Percentiles rank a stretch among this genome's conserved stretches.
Conservation (phyloP, 2,888 invertebrate genomes). For the Phlogophora meticulosa region DNA sequence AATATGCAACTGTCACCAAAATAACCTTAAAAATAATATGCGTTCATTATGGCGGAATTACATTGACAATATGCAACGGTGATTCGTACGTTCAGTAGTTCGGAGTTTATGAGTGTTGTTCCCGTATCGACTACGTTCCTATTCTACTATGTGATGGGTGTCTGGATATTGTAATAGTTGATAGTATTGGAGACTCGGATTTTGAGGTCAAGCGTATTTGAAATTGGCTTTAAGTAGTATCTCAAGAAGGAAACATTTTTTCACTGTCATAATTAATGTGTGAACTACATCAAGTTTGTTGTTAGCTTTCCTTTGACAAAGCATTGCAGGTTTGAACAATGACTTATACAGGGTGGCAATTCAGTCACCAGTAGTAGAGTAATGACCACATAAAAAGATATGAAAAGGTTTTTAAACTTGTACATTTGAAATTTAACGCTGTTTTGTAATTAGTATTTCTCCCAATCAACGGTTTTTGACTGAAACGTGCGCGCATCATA, state of each 20-base stretch:
- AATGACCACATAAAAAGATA: no score
- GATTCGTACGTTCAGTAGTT: conserved; percentile 85
- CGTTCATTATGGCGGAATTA: conserved; percentile 73
- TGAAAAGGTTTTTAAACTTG: no score
- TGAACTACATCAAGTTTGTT: no score
- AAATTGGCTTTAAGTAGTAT: conserved; percentile 53
- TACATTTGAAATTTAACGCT: no score
- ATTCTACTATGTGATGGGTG: conserved; percentile 73
- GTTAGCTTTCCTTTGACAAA: no score
- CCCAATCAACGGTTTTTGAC: no score
- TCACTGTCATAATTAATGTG: not conserved
- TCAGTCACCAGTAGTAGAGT: no score
- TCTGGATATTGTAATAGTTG: conserved; percentile 56
- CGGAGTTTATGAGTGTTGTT: conserved; percentile 84
- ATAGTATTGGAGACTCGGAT: conserved; percentile 9
- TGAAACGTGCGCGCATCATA: no score
- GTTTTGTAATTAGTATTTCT: no score
- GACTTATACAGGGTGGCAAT: no score
- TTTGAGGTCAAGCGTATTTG: conserved; percentile 30
- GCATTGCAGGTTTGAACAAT: no score
- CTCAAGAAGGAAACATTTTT: conserved; percentile 11
- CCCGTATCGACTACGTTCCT: conserved; percentile 71
- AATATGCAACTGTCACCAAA: not conserved
- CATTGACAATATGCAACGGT: conserved; percentile 85
- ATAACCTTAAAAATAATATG: conserved; percentile 44